Base-by-base conservation (phyloP, 1,140 invertebrate genomes). In the Coenobita brevimanus region DNA sequence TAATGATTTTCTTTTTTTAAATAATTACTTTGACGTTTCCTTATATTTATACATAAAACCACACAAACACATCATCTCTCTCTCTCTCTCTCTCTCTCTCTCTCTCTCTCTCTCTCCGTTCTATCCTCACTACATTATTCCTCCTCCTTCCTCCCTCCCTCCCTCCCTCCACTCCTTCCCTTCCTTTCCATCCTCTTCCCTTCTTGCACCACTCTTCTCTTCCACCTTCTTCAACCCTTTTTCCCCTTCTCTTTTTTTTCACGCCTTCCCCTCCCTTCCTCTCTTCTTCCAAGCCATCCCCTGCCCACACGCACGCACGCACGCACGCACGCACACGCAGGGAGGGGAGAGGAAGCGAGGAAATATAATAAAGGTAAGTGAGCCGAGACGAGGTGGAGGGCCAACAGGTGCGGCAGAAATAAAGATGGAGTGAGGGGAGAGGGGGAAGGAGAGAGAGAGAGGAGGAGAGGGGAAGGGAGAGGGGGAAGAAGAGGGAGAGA, bases 11-110 rank as follows among this genome's bases (percentile, higher is more conserved):
- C 54, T 57, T n/a, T 57, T 13, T 57, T n/a, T 57, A 57, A 13
- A 10, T 57, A 57, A 13, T n/a, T 57, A 57, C n/a, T 57, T 57
- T n/a, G n/a, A n/a, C n/a, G n/a, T n/a, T n/a, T n/a, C n/a, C n/a
- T n/a, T n/a, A n/a, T n/a, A n/a, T n/a, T n/a, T n/a, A n/a, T n/a
- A n/a, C n/a, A n/a, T n/a, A n/a, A n/a, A n/a, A n/a, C n/a, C n/a
- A n/a, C n/a, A n/a, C n/a, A n/a, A n/a, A n/a, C n/a, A 30, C 62
- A 30, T 33, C n/a, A 3, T 17, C 30, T 71, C 69, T 71, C 69
- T 67, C 64, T 67, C 64, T 67, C 64, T 67, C 64, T 67, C 13
- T 71, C 69, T 73, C 4, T 73, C 33, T 73, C n/a, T 73, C 30
- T 73, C n/a, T 73, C 30, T 73, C 30, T 50, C 46, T 50, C 46